These are phyloP conservation scores for Albula goreensis DNA, from an alignment of 2,113 vertebrate genomes.

Conservation along the genomic window DNA sequence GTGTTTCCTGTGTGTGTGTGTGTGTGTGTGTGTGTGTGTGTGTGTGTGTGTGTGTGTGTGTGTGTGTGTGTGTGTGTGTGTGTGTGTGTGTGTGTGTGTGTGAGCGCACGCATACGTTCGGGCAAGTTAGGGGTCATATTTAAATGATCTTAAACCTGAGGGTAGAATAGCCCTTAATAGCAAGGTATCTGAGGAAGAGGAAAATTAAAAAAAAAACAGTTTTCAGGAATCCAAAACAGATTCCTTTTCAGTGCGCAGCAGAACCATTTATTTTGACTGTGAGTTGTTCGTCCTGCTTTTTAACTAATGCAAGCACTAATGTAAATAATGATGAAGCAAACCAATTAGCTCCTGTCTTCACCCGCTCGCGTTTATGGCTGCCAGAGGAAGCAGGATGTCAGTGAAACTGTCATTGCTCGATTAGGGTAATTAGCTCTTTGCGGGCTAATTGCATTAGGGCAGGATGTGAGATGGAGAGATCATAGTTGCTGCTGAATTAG, in stretches of 20 bases:
- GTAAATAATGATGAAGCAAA: conserved; percentile 69
- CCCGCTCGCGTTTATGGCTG: conserved; percentile 74
- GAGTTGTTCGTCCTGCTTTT: conserved; percentile 21
- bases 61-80: too few relatives aligned
- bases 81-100: neutral
- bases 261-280: conserved; percentile 13
- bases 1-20: too few relatives aligned
- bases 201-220: neutral
- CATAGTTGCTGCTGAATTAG: conserved; percentile 61
- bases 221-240: neutral
- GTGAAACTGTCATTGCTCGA: conserved; percentile 72
- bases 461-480: conserved; percentile 74
- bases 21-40: too few relatives aligned
- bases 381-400: conserved; percentile 77
- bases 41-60: too few relatives aligned
- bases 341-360: conserved; percentile 67
- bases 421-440: conserved; percentile 78
- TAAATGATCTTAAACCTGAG: neutral
- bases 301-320: conserved; percentile 66
- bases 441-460: conserved; percentile 75
- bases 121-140: neutral
- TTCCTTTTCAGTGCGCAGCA: neutral
- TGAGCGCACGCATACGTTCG: too few relatives aligned
- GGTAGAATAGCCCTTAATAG: neutral
- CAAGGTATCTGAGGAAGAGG: neutral